Conservation (phyloP, 2,113 vertebrate species). For the Barnardius zonarius region DNA sequence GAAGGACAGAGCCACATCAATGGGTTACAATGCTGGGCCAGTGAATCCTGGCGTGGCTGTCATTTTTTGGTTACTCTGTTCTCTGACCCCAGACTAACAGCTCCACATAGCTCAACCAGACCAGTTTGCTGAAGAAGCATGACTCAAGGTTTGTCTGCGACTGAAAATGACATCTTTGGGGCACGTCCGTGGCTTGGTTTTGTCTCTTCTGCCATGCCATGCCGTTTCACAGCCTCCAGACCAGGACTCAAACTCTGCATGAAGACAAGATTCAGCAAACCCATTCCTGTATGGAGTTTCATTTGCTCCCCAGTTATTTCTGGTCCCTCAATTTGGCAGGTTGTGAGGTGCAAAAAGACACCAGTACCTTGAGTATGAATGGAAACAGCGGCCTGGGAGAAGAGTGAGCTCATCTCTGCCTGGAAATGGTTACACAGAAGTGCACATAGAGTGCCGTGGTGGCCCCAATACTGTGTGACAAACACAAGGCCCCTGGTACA, state of each 20-base stretch:
- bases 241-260: neutral
- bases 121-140: neutral
- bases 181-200: neutral
- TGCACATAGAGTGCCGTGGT: neutral
- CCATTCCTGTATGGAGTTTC: rapidly evolving
- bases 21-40: neutral
- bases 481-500: neutral
- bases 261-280: neutral
- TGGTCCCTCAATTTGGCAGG: neutral
- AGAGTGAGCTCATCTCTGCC: neutral
- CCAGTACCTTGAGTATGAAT: neutral
- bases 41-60: neutral
- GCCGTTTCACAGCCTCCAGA: neutral
- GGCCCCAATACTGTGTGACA: neutral
- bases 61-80: neutral
- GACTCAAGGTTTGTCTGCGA: neutral
- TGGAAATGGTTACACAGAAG: neutral
- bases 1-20: neutral
- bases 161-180: neutral
- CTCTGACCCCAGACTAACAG: neutral
- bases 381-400: neutral
- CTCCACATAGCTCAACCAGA: neutral
- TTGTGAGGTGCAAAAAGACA: neutral
- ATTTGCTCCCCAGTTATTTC: neutral
- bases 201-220: neutral